Evolutionary conservation across 2,888 invertebrate species (phyloP).

Genomic region (Leptinotarsa juncta): DNA sequence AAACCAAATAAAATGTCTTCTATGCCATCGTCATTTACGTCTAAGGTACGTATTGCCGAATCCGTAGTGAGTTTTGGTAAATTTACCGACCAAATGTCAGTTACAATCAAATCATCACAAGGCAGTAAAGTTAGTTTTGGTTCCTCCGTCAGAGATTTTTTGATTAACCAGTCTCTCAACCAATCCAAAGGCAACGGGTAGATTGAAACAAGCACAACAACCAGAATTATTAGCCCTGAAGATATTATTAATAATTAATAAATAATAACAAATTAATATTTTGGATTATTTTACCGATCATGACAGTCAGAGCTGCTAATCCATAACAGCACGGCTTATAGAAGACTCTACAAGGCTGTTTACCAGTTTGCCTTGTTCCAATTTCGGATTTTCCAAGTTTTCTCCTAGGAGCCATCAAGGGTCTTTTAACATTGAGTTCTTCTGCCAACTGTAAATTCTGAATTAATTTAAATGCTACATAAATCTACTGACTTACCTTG

Average conservation of each 20-base stretch:
- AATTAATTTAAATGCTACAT: background rate
- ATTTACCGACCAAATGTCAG: constrained; percentile 75
- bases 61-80: constrained; percentile 80
- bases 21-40: constrained; percentile 78
- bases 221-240: constrained; percentile 72
- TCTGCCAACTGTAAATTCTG: constrained; percentile 69
- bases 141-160: constrained; percentile 50
- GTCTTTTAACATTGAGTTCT: constrained; percentile 77
- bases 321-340: constrained; percentile 77
- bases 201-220: constrained; percentile 73
- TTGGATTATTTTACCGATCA: constrained; percentile 65
- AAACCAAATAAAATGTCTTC: constrained; percentile 82
- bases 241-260: background rate
- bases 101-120: constrained; percentile 71
- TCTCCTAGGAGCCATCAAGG: constrained; percentile 79
- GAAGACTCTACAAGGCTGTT: constrained; percentile 69
- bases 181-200: constrained; percentile 74
- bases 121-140: constrained; percentile 65
- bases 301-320: constrained; percentile 70
- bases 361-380: constrained; percentile 69
- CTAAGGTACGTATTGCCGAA: constrained; percentile 77
- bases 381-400: constrained; percentile 68
- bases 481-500: constrained; percentile 63
- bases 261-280: background rate
- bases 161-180: constrained; percentile 71